Base-by-base conservation (phyloP, 1,140 invertebrate species). In the Zophobas atratus region DNA sequence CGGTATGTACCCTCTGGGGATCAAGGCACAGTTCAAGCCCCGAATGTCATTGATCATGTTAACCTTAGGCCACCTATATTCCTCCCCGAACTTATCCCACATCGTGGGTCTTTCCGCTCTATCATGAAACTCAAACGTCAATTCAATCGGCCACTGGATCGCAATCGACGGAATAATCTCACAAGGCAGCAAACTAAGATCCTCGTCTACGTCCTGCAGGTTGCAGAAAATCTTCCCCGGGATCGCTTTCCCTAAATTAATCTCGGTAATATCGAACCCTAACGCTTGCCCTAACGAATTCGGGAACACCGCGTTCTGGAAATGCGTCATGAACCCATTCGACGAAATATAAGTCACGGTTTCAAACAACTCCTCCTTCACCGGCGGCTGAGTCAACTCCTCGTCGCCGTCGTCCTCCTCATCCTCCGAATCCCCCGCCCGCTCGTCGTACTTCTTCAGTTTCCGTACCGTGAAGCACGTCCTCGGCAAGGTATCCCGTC, bases 1-100 rank as follows among this genome's bases (percentile, higher is more conserved):
- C 1, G 89, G 88, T 2, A 89, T 85, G 84, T 90, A 92, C 34
- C 92, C 91, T 75, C 92, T 88, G 0, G 94, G 94, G 0, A 94
- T 87, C 1, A 94, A 84, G 77, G 93, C 89, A 77, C 92, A 94
- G 3, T 92, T 92, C 55, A 92, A 89, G 4, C 89, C 88, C n/a
- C 88, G 88, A 1, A 94, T 89, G 77, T 92, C 92, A 4, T 89
- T 88, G 0, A 94, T 86, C 87, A 93, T 91, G 6, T 89, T 85
- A 34, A 88, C 86, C 0, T 89, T 89, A 0, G 93, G 94, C 93
- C 93, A 95, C 75, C 89, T 88, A 75, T 91, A 91, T 2, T 75
- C 78, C 55, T 73, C 74, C 32, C 56, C 43, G 32, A 43, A 70
- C 51, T 74, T 82, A 41, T 84, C 81, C 8, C 77, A 76, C 38